These are phyloP conservation scores for Python bivittatus DNA, from an alignment of 2,113 vertebrate genomes.

Conservation along the genomic window DNA sequence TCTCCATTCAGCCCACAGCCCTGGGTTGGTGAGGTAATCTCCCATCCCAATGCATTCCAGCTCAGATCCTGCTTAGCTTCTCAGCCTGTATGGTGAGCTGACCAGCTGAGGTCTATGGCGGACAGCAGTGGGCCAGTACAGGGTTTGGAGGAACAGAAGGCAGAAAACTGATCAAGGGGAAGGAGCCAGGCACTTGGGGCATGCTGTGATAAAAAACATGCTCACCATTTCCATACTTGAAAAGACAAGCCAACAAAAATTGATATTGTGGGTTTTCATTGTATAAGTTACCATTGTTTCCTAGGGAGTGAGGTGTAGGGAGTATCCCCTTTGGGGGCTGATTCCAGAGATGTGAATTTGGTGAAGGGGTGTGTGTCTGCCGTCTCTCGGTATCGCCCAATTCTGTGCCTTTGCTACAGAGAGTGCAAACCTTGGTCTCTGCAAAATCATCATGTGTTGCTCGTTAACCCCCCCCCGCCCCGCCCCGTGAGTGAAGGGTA, in stretches of 20 bases:
- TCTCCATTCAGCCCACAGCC: not conserved
- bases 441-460: not conserved
- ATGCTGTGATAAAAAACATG: not conserved
- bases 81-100: not conserved
- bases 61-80: not conserved
- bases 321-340: not conserved
- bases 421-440: not conserved
- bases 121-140: too few relatives aligned
- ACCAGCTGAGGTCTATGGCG: not conserved
- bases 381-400: not conserved
- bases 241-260: not conserved
- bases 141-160: not conserved
- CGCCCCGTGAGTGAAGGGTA: not conserved
- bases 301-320: not conserved
- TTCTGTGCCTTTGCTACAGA: not conserved
- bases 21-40: not conserved
- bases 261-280: not conserved
- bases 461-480: not conserved
- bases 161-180: not conserved
- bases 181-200: not conserved
- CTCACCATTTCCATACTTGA: not conserved
- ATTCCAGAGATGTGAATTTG: not conserved
- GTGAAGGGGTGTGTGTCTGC: too few relatives aligned
- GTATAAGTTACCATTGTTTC: not conserved
- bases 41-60: not conserved